phyloP scores from a whole-genome alignment of 2,797 vertebrate species.

The Esox lucius region DNA sequence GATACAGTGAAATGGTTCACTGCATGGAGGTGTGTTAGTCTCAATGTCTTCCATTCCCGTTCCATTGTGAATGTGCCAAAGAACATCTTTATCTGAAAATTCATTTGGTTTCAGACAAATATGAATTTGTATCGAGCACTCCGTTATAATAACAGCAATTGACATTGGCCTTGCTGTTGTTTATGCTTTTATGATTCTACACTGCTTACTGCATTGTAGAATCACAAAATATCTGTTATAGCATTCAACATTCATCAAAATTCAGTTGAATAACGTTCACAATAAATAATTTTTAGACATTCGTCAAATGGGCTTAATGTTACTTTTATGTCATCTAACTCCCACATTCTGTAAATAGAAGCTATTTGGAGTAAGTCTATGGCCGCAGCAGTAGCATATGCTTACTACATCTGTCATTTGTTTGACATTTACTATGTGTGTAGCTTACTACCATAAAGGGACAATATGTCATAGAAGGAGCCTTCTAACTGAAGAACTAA shows the following conservation, averaged over 20 bases:
- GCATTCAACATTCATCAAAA: not conserved
- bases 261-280: not conserved
- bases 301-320: not conserved
- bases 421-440: not conserved
- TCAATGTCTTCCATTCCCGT: not conserved
- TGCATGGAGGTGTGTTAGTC: not conserved
- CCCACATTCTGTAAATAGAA: not conserved
- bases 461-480: not conserved
- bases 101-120: too few relatives aligned
- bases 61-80: not conserved
- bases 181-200: not conserved
- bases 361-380: not conserved
- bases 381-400: constrained; percentile 1
- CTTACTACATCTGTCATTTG: not conserved
- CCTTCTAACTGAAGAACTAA: not conserved
- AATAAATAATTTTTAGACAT: not conserved
- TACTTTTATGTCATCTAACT: not conserved
- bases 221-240: not conserved
- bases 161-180: not conserved
- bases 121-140: not conserved
- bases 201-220: not conserved
- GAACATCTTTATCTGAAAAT: not conserved
- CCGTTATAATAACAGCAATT: not conserved
- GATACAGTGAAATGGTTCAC: not conserved
- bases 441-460: not conserved